Evolutionary conservation across 2,113 vertebrate genomes (phyloP).

Genomic region (Dicrurus megarhynchus): DNA sequence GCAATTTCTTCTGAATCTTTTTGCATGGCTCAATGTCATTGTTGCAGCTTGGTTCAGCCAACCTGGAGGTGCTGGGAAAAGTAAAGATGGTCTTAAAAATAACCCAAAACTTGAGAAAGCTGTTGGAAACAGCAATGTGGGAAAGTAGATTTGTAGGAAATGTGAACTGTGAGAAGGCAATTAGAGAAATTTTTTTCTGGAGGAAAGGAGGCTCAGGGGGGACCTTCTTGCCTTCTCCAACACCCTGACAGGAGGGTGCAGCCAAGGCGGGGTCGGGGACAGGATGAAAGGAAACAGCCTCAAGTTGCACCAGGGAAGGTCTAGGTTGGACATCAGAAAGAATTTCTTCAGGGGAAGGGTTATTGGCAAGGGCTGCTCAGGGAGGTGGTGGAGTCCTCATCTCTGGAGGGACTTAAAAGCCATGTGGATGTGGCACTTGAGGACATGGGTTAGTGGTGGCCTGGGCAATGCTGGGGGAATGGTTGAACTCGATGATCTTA

Average conservation of each 20-base stretch:
- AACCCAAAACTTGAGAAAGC: neutral
- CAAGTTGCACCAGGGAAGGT: neutral
- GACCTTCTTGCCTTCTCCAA: neutral
- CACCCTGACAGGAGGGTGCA: neutral
- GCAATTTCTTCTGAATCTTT: neutral
- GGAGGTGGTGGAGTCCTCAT: neutral
- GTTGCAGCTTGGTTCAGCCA: neutral
- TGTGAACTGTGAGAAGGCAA: neutral
- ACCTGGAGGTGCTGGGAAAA: neutral
- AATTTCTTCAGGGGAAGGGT: neutral
- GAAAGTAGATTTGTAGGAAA: neutral
- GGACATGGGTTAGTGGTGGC: neutral
- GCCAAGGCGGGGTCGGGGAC: accelerated
- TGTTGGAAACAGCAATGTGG: neutral
- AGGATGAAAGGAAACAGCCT: neutral
- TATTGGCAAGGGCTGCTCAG: neutral
- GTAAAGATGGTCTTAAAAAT: neutral
- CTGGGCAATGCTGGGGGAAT: neutral
- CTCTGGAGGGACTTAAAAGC: neutral
- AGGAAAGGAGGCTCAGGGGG: neutral
- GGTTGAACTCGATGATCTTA: neutral
- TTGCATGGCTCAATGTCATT: neutral
- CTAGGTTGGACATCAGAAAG: neutral
- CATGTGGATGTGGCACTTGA: neutral
- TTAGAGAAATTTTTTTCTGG: neutral